Evolutionary conservation across 2,113 vertebrate species (phyloP).

Genomic region (Stegastes partitus): DNA sequence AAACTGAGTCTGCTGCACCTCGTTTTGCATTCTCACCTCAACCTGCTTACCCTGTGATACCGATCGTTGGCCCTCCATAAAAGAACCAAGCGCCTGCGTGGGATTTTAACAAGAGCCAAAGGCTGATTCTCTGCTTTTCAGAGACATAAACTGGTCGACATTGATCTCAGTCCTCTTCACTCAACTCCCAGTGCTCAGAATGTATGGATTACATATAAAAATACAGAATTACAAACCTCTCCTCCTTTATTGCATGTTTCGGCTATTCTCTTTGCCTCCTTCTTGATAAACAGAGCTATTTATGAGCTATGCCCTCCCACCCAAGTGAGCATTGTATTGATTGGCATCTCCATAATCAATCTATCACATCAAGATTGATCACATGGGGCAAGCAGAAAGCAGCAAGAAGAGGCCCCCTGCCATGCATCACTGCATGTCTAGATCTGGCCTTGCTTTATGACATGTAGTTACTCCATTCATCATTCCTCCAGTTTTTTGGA

Average conservation of each 20-base stretch:
- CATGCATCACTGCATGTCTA: constrained; percentile 34
- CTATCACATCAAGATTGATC: constrained; percentile 61
- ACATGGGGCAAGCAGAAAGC: constrained; percentile 30
- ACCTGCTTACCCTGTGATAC: constrained; percentile 22
- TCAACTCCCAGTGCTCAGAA: constrained; percentile 4
- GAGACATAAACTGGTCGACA: constrained; percentile 14
- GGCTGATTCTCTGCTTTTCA: constrained; percentile 24
- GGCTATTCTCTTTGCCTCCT: background rate
- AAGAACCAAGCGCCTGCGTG: background rate
- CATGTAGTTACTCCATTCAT: background rate
- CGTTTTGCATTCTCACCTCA: constrained; percentile 35
- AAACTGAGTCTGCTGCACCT: background rate
- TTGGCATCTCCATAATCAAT: constrained; percentile 59
- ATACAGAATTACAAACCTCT: background rate
- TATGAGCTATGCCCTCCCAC: constrained; percentile 43
- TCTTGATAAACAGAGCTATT: constrained; percentile 41
- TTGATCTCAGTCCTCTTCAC: constrained; percentile 20
- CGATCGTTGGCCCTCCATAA: background rate
- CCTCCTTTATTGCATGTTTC: background rate
- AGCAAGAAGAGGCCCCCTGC: constrained; percentile 19
- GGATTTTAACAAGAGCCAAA: constrained; percentile 36
- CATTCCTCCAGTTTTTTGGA: background rate
- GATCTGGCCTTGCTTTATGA: background rate
- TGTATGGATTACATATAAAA: constrained; percentile 45
- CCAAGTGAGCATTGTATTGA: constrained; percentile 55